These are phyloP conservation scores for Pelagia noctiluca DNA, from an alignment of 30 jellyfish, hydroid and myxozoan species.

Conservation along the genomic window DNA sequence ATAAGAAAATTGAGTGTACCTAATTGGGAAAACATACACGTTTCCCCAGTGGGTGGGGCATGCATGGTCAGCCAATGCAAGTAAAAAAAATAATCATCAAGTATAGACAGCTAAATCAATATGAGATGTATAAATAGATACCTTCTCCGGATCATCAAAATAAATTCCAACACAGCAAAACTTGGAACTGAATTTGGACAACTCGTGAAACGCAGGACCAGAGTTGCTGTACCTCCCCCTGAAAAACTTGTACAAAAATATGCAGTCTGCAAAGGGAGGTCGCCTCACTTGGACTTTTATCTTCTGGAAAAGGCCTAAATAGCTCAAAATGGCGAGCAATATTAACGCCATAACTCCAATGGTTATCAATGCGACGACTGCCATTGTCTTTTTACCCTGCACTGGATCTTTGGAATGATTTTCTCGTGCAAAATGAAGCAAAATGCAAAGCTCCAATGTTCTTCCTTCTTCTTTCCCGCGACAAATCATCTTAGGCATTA, in stretches of 20 bases:
- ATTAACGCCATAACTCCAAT: constrained; percentile 39
- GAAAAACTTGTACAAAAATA: constrained; percentile 57
- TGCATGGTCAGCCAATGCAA: no score
- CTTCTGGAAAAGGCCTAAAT: constrained; percentile 47
- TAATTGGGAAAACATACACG: no score
- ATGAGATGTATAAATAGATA: no score
- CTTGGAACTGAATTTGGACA: constrained; percentile 12
- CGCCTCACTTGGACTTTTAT: constrained; percentile 53
- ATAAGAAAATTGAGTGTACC: no score
- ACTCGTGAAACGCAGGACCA: constrained; percentile 65
- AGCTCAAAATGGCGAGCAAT: constrained; percentile 21
- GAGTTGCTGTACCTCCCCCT: constrained; percentile 62
- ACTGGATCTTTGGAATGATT: neutral
- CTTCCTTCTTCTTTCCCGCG: no score
- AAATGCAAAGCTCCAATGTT: constrained; percentile 6
- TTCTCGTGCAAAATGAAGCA: neutral
- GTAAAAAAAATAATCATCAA: no score
- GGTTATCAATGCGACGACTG: constrained; percentile 13
- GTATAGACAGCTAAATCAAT: no score
- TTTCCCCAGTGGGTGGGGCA: no score
- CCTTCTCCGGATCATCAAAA: constrained; percentile 76
- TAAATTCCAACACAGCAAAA: constrained; percentile 63
- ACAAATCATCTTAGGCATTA: no score
- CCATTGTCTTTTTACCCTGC: neutral
- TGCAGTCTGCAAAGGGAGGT: constrained; percentile 69